Evolutionary conservation across 2,797 vertebrate species (phyloP).

Genomic region (Capromys pilorides): DNA sequence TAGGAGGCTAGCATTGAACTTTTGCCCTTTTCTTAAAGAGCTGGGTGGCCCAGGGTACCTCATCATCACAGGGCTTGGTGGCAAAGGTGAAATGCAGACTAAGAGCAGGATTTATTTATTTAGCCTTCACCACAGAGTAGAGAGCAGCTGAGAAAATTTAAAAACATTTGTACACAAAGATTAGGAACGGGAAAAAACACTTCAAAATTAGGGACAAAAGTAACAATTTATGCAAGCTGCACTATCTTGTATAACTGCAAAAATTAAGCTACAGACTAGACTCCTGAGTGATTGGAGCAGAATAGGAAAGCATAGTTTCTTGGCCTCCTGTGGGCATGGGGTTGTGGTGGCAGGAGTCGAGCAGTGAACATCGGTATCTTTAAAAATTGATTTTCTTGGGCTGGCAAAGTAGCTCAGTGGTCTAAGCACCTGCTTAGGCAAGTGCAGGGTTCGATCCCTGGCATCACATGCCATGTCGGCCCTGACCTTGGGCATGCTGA

Average conservation of each 20-base stretch:
- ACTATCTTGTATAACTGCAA: background rate
- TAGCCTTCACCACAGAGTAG: background rate
- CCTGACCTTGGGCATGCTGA: no score
- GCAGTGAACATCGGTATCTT: background rate
- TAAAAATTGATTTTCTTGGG: background rate
- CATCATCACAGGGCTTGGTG: background rate
- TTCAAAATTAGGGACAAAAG: background rate
- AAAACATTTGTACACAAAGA: background rate
- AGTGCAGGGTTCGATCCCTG: no score
- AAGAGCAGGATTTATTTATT: background rate
- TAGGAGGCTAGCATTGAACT: background rate
- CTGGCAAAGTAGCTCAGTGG: no score
- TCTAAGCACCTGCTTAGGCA: no score
- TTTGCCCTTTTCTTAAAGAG: background rate
- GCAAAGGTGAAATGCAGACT: background rate
- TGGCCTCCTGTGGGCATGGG: background rate
- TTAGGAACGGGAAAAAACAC: background rate
- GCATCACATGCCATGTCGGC: no score
- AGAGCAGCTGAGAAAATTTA: background rate
- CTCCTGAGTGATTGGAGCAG: background rate
- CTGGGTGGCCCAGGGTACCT: background rate
- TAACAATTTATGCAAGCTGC: background rate
- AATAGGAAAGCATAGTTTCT: background rate
- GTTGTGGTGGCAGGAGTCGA: no score
- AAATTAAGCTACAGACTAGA: background rate